A percentile compares a stretch with the other conserved stretches of the same genome.
These are phyloP conservation scores for Corynorhinus townsendii DNA, from an alignment of 2,113 vertebrate species.

Conservation along the genomic window DNA sequence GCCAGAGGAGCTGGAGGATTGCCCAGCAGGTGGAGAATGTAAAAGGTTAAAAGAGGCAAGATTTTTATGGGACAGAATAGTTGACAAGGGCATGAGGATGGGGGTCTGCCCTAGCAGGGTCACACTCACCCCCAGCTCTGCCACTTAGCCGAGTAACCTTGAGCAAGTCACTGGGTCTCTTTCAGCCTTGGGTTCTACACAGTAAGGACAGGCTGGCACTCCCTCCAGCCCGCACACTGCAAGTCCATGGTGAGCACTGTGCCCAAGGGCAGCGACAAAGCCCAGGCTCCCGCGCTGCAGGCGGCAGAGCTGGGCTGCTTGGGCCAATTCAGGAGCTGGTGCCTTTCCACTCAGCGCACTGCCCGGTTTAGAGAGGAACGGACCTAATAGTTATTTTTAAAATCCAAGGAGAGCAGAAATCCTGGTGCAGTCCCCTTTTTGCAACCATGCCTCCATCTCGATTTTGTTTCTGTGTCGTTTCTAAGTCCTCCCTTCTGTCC, in stretches of 20 bases:
- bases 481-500: background rate
- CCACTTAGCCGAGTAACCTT: background rate
- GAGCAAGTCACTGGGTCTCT: background rate
- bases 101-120: background rate
- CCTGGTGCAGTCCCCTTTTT: accelerated
- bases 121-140: background rate
- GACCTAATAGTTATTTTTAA: too few relatives aligned
- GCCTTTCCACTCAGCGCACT: accelerated
- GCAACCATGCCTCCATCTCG: background rate
- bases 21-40: background rate
- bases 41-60: accelerated
- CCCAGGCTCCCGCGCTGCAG: accelerated
- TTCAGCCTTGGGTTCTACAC: background rate
- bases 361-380: accelerated
- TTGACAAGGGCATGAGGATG: accelerated
- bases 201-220: background rate
- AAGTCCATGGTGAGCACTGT: accelerated
- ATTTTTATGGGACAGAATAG: accelerated
- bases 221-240: too few relatives aligned
- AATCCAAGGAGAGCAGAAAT: background rate
- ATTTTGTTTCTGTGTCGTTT: background rate
- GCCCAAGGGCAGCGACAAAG: background rate
- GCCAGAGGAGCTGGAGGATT: too few relatives aligned
- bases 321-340: background rate
- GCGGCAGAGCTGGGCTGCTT: background rate